These are phyloP conservation scores for Heteronetta atricapilla DNA, from an alignment of 2,113 vertebrate species.

Conservation along the genomic window DNA sequence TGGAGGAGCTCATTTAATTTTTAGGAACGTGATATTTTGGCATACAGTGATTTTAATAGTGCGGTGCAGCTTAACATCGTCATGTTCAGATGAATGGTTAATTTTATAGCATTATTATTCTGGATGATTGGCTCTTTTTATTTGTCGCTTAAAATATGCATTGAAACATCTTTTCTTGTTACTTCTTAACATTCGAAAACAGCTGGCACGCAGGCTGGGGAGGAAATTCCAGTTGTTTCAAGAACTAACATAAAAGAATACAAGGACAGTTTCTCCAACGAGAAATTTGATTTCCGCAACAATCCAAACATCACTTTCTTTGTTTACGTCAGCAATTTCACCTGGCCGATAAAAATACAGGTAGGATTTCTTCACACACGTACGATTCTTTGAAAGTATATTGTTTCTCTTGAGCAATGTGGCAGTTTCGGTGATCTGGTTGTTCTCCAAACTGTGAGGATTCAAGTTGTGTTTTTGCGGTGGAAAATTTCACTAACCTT, in stretches of 20 bases:
- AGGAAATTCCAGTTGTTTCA: slow-evolving; percentile 93
- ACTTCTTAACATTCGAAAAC: neutral
- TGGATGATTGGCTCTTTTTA: neutral
- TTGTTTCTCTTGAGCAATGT: neutral
- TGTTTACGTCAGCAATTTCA: slow-evolving; percentile 99
- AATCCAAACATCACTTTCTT: slow-evolving; percentile 98
- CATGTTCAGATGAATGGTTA: neutral
- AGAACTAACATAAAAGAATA: slow-evolving; percentile 95
- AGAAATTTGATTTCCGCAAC: slow-evolving; percentile 98
- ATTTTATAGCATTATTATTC: neutral
- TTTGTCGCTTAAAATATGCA: neutral
- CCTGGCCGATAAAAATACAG: slow-evolving; percentile 98
- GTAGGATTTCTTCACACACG: slow-evolving; percentile 57
- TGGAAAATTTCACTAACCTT: no score
- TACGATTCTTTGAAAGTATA: neutral
- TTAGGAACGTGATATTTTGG: neutral
- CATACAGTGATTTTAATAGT: neutral
- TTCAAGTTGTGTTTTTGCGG: no score
- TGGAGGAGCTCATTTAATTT: neutral
- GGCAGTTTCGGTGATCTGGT: neutral
- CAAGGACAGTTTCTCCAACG: slow-evolving; percentile 98
- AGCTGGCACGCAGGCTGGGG: slow-evolving; percentile 95
- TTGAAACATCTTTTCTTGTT: neutral
- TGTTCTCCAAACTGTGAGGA: neutral
- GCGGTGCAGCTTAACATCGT: neutral